A percentile compares a stretch with the other conserved stretches of the same genome.
phyloP scores from a whole-genome alignment of 2,888 invertebrate genomes.

The Nomada ruficornis region DNA sequence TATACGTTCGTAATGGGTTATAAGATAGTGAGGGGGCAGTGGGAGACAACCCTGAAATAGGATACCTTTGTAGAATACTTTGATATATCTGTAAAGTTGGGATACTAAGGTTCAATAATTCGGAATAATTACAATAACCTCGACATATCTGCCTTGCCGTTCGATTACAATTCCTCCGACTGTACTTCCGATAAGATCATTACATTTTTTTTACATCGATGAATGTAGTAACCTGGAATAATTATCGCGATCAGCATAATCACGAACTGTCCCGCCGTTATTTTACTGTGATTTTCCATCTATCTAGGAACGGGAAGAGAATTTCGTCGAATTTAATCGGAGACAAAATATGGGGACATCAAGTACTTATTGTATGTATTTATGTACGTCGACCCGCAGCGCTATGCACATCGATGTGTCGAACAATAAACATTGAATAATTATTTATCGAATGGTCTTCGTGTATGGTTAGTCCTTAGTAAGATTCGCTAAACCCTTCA shows the following conservation, averaged over 20 bases:
- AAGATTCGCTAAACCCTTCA: background rate
- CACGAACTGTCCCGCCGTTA: background rate
- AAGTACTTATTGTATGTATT: conserved; percentile 17
- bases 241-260: background rate
- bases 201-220: background rate
- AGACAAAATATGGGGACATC: conserved; percentile 32
- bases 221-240: background rate
- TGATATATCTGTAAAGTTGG: conserved; percentile 32
- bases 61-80: conserved; percentile 40
- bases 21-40: conserved; percentile 64
- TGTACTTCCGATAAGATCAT: background rate
- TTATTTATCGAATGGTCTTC: background rate
- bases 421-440: conserved; percentile 44
- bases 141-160: conserved; percentile 6
- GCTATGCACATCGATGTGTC: conserved; percentile 43
- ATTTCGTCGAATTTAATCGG: conserved; percentile 10
- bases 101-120: conserved; percentile 52
- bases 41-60: conserved; percentile 65
- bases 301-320: conserved; percentile 5
- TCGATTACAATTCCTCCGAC: conserved; percentile 9
- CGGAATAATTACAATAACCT: conserved; percentile 51
- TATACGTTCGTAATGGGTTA: conserved; percentile 21
- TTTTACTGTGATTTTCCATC: background rate
- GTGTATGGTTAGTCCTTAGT: background rate
- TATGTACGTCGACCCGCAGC: conserved; percentile 1